These are phyloP conservation scores for Fragum whitleyi DNA, from an alignment of 2,888 invertebrate species.

Conservation along the genomic window DNA sequence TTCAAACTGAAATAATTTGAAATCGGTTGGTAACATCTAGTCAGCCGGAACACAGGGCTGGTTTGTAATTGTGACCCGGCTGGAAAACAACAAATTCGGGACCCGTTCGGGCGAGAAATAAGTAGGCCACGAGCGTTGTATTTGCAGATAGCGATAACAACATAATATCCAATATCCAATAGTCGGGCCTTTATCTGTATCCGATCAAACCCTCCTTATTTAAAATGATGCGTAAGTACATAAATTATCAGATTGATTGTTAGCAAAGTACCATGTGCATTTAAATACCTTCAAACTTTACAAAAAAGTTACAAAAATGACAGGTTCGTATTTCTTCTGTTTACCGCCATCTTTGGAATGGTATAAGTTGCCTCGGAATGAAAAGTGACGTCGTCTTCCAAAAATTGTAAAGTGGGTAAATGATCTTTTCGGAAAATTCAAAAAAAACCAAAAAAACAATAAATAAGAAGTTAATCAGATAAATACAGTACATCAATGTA, in stretches of 20 bases:
- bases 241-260: not conserved
- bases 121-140: too few relatives aligned
- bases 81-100: too few relatives aligned
- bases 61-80: too few relatives aligned
- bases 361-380: not conserved
- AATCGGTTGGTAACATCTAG: too few relatives aligned
- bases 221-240: not conserved
- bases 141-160: conserved; percentile 29
- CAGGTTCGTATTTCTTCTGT: not conserved
- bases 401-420: not conserved
- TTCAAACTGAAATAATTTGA: too few relatives aligned
- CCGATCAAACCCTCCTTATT: not conserved
- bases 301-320: not conserved
- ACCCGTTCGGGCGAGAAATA: too few relatives aligned
- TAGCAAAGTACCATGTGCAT: not conserved
- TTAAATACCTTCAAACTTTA: conserved; percentile 5
- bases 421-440: not conserved
- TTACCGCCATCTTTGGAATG: conserved; percentile 3
- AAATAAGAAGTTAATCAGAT: too few relatives aligned
- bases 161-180: conserved; percentile 21
- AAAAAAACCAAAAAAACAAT: not conserved
- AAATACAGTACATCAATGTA: not conserved
- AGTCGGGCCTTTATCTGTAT: conserved; percentile 16
- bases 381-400: not conserved
- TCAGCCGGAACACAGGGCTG: too few relatives aligned